These are phyloP conservation scores for Siniperca undulata DNA, from an alignment of 2,797 vertebrate species.

Conservation along the genomic window DNA sequence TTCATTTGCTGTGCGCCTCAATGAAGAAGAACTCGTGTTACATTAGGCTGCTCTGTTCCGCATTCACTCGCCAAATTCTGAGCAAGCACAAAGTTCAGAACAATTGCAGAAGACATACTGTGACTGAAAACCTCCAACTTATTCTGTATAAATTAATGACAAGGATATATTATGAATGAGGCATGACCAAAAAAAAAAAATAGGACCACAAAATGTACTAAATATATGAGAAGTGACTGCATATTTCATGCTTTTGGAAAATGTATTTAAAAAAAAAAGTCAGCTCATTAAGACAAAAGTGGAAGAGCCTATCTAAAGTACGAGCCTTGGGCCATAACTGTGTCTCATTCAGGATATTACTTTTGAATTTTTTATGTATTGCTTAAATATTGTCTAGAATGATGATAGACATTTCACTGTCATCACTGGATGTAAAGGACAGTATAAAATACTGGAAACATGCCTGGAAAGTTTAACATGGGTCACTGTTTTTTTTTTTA, in stretches of 20 bases:
- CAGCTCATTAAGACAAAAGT: conserved; percentile 34
- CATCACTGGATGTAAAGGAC: background rate
- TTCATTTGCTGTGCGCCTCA: conserved; percentile 40
- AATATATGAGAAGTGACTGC: conserved; percentile 41
- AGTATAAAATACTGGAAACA: background rate
- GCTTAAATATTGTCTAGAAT: conserved; percentile 16
- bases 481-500: background rate
- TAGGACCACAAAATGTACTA: conserved; percentile 19
- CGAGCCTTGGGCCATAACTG: conserved; percentile 10
- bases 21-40: conserved; percentile 29
- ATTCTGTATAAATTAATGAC: conserved; percentile 49
- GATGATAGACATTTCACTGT: conserved; percentile 5
- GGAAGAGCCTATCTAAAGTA: conserved; percentile 20
- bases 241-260: conserved; percentile 52
- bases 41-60: conserved; percentile 19
- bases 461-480: background rate
- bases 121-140: conserved; percentile 33
- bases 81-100: conserved; percentile 37
- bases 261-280: conserved; percentile 2
- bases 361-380: conserved; percentile 22
- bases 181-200: conserved; percentile 19
- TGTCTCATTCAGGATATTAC: conserved; percentile 18
- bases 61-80: conserved; percentile 25
- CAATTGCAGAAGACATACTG: conserved; percentile 19
- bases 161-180: conserved; percentile 55